Evolutionary conservation across 1,140 invertebrate genomes (phyloP).

Genomic region (Ips typographus): DNA sequence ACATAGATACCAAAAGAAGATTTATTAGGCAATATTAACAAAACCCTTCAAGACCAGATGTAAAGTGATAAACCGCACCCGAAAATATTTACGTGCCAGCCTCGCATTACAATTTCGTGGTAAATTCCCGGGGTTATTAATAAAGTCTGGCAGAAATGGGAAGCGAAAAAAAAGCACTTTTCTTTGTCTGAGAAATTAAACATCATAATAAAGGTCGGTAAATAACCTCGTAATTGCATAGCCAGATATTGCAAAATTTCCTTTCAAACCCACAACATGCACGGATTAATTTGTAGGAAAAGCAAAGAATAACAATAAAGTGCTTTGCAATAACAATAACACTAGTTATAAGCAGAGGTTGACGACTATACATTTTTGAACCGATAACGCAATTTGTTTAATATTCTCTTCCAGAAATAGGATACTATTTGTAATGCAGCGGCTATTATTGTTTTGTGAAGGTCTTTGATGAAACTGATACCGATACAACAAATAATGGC

Average conservation of each 20-base stretch:
- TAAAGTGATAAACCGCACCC: too few relatives aligned
- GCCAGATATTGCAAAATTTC: conserved; percentile 8
- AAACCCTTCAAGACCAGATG: not conserved
- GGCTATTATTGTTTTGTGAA: too few relatives aligned
- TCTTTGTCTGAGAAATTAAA: conserved; percentile 11
- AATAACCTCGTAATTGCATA: conserved; percentile 11
- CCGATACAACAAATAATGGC: too few relatives aligned
- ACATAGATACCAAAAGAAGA: too few relatives aligned
- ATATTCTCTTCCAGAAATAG: too few relatives aligned
- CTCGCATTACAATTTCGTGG: not conserved
- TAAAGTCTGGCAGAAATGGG: not conserved
- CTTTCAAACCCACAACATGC: conserved; percentile 1
- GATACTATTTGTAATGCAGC: too few relatives aligned
- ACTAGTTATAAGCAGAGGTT: too few relatives aligned
- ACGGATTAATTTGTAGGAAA: not conserved
- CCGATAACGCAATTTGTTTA: too few relatives aligned
- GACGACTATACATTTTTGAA: too few relatives aligned
- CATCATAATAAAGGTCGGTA: conserved; percentile 7
- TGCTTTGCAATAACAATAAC: too few relatives aligned
- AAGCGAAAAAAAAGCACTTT: conserved; percentile 1
- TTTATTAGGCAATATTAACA: not conserved
- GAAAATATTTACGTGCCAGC: not conserved
- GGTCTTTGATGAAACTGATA: too few relatives aligned
- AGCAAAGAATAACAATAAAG: too few relatives aligned
- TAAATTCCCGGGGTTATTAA: not conserved